Conservation (phyloP, 2,888 invertebrate species). For the Xanthorhoe spadicearia region DNA sequence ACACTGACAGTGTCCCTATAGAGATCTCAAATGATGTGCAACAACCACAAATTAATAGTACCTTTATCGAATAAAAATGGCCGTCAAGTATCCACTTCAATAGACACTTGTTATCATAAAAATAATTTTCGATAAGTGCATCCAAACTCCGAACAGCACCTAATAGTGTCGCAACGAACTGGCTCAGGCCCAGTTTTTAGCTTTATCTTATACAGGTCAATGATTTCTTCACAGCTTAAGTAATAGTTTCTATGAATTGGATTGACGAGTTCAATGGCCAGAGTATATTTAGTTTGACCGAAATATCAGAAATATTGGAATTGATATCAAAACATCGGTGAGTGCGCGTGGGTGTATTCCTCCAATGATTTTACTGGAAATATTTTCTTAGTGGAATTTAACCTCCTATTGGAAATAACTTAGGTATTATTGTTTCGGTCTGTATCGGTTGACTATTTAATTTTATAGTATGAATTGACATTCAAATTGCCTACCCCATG, state of each 20-base stretch:
- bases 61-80: conserved; percentile 16
- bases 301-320: conserved; percentile 49
- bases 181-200: conserved; percentile 55
- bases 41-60: conserved; percentile 8
- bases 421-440: too few relatives aligned
- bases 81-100: conserved; percentile 4
- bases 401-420: conserved; percentile 21
- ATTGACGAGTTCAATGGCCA: conserved; percentile 59
- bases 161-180: conserved; percentile 52
- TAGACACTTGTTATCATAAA: conserved; percentile 22
- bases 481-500: not conserved
- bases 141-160: conserved; percentile 18
- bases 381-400: not conserved
- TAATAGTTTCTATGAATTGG: conserved; percentile 32
- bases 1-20: too few relatives aligned
- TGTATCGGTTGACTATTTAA: conserved; percentile 7
- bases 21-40: not conserved
- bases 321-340: conserved; percentile 45
- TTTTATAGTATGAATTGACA: not conserved
- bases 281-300: conserved; percentile 58
- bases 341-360: conserved; percentile 34
- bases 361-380: not conserved
- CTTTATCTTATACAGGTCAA: conserved; percentile 70
- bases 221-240: conserved; percentile 46
- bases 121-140: conserved; percentile 32